Percentiles rank a stretch among this genome's conserved stretches.
Evolutionary conservation across 2,113 vertebrate species (phyloP).

Genomic region (Pan troglodytes): NHGRI_mPanTro3-v2.1_pri NC_072402.2:74627001-74627500

Average conservation of each 20-base stretch:
- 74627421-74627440: neutral
- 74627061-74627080: neutral
- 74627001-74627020: neutral
- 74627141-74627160: neutral
- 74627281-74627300: neutral
- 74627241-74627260: neutral
- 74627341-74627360: conserved; percentile 18
- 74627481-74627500: neutral
- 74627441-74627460: neutral
- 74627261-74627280: neutral
- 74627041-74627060: neutral
- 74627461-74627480: neutral
- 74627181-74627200: neutral
- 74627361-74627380: neutral
- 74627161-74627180: neutral
- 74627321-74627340: neutral
- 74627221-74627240: neutral
- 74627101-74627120: neutral
- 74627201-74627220: neutral
- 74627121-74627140: neutral
- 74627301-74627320: neutral
- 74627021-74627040: neutral
- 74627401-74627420: neutral
- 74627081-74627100: neutral
- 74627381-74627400: neutral